Conservation (phyloP, 2,113 vertebrate genomes). For the Malurus alboscapulatus region DNA sequence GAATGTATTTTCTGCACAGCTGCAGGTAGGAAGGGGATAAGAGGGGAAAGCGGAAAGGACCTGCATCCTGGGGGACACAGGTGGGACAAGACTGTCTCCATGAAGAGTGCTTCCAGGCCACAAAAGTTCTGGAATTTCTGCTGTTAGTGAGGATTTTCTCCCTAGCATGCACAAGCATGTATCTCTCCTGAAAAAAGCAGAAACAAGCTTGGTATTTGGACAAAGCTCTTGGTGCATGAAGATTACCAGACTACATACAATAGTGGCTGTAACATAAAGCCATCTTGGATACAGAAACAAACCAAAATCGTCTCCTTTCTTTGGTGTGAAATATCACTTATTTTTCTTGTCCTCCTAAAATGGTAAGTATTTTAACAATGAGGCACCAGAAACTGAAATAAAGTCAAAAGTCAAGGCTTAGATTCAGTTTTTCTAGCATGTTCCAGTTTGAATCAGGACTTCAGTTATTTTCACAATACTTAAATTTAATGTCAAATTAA, state of each 20-base stretch:
- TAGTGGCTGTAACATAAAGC: neutral
- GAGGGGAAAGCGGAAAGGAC: neutral
- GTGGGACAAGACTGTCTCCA: neutral
- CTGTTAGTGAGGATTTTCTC: neutral
- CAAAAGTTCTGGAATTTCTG: neutral
- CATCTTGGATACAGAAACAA: neutral
- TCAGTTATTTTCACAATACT: neutral
- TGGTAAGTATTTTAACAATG: neutral
- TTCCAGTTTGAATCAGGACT: neutral
- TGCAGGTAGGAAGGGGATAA: neutral
- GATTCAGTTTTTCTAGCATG: neutral
- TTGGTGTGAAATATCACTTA: neutral
- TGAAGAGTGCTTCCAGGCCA: neutral
- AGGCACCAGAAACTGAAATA: neutral
- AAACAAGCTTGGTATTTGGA: neutral
- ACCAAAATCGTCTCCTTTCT: neutral
- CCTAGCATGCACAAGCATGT: accelerated
- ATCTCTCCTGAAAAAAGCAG: neutral
- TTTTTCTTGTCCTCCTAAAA: neutral
- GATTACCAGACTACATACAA: accelerated
- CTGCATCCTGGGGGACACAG: neutral
- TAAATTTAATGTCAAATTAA: neutral
- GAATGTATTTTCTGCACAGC: neutral
- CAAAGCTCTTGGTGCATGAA: neutral
- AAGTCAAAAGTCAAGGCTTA: neutral